phyloP scores from a whole-genome alignment of 2,888 invertebrate genomes.

The Acleris literana region DNA sequence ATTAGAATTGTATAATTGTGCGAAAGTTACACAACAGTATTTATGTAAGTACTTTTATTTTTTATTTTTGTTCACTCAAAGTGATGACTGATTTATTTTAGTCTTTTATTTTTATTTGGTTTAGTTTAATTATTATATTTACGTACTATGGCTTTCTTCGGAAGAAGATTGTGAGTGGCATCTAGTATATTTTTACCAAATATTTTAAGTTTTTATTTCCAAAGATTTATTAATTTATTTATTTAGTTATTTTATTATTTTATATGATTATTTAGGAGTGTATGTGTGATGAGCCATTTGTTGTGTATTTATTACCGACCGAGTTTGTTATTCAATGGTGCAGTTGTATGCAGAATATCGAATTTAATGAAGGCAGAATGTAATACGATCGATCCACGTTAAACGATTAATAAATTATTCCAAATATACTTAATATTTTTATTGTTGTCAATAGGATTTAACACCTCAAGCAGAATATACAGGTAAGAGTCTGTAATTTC shows the following conservation, averaged over 20 bases:
- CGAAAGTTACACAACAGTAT: slow-evolving; percentile 49
- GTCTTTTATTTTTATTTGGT: slow-evolving; percentile 38
- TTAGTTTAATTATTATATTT: slow-evolving; percentile 40
- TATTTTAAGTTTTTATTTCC: slow-evolving; percentile 68
- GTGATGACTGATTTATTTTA: slow-evolving; percentile 49
- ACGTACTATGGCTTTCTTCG: slow-evolving; percentile 34
- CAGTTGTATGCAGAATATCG: slow-evolving; percentile 35
- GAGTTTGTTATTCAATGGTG: slow-evolving; percentile 45
- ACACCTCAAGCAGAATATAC: too few relatives aligned
- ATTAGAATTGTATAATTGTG: slow-evolving; percentile 39
- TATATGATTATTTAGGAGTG: slow-evolving; percentile 51
- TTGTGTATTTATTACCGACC: slow-evolving; percentile 55
- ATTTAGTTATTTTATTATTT: slow-evolving; percentile 52
- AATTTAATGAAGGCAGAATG: slow-evolving; percentile 43
- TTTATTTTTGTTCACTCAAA: slow-evolving; percentile 46
- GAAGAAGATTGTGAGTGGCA: slow-evolving; percentile 38
- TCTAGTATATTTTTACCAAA: slow-evolving; percentile 52
- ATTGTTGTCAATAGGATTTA: neutral
- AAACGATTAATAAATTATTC: slow-evolving; percentile 54
- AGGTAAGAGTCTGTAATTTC: too few relatives aligned
- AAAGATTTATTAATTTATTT: slow-evolving; percentile 70
- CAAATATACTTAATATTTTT: slow-evolving; percentile 38
- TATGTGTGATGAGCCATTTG: slow-evolving; percentile 66
- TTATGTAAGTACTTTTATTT: slow-evolving; percentile 48
- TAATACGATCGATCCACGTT: slow-evolving; percentile 66